Evolutionary conservation across 1,140 invertebrate genomes (phyloP).

Genomic region (Armadillidium nasatum): DNA sequence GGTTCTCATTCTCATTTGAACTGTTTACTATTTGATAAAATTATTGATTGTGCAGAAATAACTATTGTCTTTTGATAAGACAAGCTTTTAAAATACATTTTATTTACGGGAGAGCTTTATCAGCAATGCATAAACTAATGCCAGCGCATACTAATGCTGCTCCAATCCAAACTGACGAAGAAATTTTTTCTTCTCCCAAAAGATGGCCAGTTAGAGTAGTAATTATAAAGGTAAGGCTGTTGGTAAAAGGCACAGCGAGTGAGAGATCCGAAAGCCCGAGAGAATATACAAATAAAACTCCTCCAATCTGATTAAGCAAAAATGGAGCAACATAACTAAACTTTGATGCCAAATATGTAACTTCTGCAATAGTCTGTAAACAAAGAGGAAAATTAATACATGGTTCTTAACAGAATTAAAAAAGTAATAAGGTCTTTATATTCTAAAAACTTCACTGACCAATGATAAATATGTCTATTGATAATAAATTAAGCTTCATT

Average conservation of each 20-base stretch:
- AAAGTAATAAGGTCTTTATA: too few species aligned
- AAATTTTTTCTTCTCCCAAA: slow-evolving; percentile 48
- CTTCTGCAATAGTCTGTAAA: slow-evolving; percentile 23
- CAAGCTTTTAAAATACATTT: neutral
- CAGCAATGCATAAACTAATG: slow-evolving; percentile 39
- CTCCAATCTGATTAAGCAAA: slow-evolving; percentile 39
- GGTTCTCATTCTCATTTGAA: too few species aligned
- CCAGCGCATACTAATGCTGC: slow-evolving; percentile 37
- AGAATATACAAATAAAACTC: slow-evolving; percentile 37
- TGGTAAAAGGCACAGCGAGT: slow-evolving; percentile 51
- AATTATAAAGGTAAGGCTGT: slow-evolving; percentile 52
- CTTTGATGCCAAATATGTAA: slow-evolving; percentile 37
- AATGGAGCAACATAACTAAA: slow-evolving; percentile 39
- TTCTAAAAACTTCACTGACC: too few species aligned
- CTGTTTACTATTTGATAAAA: too few species aligned
- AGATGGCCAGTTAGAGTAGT: slow-evolving; percentile 49
- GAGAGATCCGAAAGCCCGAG: slow-evolving; percentile 49
- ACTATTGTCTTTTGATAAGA: too few species aligned
- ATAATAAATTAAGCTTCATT: too few species aligned
- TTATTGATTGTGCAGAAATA: too few species aligned
- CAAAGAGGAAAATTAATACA: too few species aligned
- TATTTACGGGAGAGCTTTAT: slow-evolving; percentile 26
- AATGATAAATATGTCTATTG: too few species aligned
- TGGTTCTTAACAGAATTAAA: too few species aligned
- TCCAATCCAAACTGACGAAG: slow-evolving; percentile 38